Evolutionary conservation across 2,113 vertebrate species (phyloP).

Genomic region (Brachypodius melanocephalos): DNA sequence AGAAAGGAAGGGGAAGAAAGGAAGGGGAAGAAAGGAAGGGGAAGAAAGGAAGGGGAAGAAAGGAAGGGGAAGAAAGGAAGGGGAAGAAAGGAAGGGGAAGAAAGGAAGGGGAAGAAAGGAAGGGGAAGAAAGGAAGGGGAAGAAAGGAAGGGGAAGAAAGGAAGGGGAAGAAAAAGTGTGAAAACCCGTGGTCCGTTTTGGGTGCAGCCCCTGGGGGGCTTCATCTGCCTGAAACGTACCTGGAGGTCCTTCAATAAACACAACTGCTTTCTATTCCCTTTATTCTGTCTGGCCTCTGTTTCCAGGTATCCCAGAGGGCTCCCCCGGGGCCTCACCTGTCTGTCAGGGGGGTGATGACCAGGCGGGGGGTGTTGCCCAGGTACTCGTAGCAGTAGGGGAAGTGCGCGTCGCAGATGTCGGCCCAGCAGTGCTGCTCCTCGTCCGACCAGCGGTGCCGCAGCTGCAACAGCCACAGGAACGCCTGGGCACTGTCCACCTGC

Average conservation of each 20-base stretch:
- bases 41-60: too few relatives aligned
- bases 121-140: too few relatives aligned
- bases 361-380: slow-evolving; percentile 91
- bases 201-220: not conserved
- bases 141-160: too few relatives aligned
- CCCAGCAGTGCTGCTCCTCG: slow-evolving; percentile 85
- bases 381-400: slow-evolving; percentile 95
- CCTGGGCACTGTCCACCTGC: slow-evolving; percentile 90
- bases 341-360: slow-evolving; percentile 95
- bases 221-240: not conserved
- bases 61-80: not conserved
- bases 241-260: not conserved
- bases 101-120: too few relatives aligned
- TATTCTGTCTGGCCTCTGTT: not conserved
- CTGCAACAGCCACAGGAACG: slow-evolving; percentile 93
- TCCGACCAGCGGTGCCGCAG: slow-evolving; percentile 91
- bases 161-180: not conserved
- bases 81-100: too few relatives aligned
- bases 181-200: not conserved
- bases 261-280: too few relatives aligned
- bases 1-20: too few relatives aligned
- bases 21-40: too few relatives aligned
- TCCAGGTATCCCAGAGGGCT: not conserved
- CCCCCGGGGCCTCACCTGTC: slow-evolving; percentile 78
- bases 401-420: slow-evolving; percentile 94